A percentile compares a stretch with the other conserved stretches of the same genome.
phyloP scores from a whole-genome alignment of 2,888 invertebrate species.

The Argyresthia albistria region DNA sequence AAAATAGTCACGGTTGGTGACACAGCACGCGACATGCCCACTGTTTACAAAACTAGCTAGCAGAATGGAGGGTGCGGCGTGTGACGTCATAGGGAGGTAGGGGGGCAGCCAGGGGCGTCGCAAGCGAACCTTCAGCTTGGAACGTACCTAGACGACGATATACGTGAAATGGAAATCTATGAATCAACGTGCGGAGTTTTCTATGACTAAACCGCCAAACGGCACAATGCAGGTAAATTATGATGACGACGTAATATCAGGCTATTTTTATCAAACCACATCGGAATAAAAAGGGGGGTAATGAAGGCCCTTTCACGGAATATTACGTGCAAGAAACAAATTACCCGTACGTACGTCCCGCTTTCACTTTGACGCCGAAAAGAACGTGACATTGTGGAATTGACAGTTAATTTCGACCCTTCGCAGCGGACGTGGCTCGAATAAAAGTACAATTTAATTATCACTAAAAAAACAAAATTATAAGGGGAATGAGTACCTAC shows the following conservation, averaged over 20 bases:
- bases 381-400: neutral
- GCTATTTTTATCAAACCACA: neutral
- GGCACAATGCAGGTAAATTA: too few relatives aligned
- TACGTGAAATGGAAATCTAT: too few relatives aligned
- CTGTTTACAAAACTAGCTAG: conserved; percentile 10
- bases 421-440: neutral
- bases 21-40: neutral
- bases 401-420: conserved; percentile 1
- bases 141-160: conserved; percentile 46
- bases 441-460: neutral
- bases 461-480: neutral
- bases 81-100: conserved; percentile 52
- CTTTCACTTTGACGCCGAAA: neutral
- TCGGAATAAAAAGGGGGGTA: neutral
- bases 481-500: too few relatives aligned
- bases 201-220: too few relatives aligned
- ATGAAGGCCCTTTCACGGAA: neutral
- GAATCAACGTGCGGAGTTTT: too few relatives aligned
- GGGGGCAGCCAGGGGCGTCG: conserved; percentile 33
- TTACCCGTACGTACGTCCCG: neutral
- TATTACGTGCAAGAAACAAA: neutral
- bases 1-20: neutral
- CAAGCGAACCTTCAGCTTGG: conserved; percentile 34
- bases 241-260: too few relatives aligned
- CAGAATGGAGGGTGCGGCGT: conserved; percentile 22